These are phyloP conservation scores for Trichechus manatus DNA, from an alignment of 2,113 vertebrate genomes.

Conservation along the genomic window DNA sequence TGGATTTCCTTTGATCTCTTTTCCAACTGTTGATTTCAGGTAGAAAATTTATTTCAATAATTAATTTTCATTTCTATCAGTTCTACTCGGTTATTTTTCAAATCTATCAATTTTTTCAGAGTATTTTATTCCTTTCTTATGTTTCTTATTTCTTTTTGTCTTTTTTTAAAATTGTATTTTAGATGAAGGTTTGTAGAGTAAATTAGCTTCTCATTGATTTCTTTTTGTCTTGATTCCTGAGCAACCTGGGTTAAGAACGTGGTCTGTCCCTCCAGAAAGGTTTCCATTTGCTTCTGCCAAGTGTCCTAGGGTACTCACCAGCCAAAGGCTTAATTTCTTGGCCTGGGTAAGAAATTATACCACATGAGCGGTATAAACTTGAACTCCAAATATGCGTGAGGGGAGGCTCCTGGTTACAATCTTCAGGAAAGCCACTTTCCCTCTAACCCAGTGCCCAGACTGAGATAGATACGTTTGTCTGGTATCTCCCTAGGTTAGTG, in stretches of 20 bases:
- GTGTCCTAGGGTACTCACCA: background rate
- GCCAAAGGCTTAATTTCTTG: constrained; percentile 13
- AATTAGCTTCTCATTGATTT: background rate
- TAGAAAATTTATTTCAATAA: constrained; percentile 45
- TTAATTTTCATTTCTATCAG: constrained; percentile 44
- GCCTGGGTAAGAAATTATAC: constrained; percentile 14
- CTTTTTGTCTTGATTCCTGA: background rate
- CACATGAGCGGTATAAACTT: constrained; percentile 17
- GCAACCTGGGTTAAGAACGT: constrained; percentile 18
- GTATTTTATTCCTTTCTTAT: background rate
- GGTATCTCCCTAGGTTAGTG: background rate
- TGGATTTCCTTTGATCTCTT: background rate
- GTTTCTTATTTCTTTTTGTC: background rate
- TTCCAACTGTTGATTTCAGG: constrained; percentile 6
- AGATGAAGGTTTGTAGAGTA: too few species aligned
- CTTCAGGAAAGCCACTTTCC: background rate
- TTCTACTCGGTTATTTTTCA: constrained; percentile 45
- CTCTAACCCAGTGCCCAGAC: background rate
- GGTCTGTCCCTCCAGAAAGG: background rate
- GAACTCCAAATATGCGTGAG: background rate
- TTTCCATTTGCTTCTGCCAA: background rate
- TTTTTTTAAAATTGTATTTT: too few species aligned
- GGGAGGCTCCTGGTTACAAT: background rate
- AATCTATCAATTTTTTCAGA: background rate
- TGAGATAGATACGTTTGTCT: background rate